Evolutionary conservation across 2,888 invertebrate genomes (phyloP).

Genomic region (Xylocampa areola): DNA sequence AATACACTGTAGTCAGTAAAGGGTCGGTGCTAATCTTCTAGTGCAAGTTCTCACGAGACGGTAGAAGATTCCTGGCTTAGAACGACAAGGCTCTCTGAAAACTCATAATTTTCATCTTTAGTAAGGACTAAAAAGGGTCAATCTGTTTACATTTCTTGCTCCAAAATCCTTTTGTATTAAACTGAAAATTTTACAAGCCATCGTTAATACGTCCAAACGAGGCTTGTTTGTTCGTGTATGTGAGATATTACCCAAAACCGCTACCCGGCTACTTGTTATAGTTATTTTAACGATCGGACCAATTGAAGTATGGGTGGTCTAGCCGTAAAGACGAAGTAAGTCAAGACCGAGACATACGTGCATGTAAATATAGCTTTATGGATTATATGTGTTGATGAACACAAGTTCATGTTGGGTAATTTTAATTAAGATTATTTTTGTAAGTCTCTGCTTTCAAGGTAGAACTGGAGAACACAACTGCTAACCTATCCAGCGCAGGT

Average conservation of each 20-base stretch:
- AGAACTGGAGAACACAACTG: too few relatives aligned
- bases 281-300: slow-evolving; percentile 72
- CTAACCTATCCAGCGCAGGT: too few relatives aligned
- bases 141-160: background rate
- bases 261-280: slow-evolving; percentile 59
- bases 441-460: too few relatives aligned
- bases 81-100: too few relatives aligned
- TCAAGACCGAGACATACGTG: slow-evolving; percentile 67
- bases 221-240: slow-evolving; percentile 48
- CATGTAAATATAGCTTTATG: slow-evolving; percentile 74
- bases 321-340: slow-evolving; percentile 66
- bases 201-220: slow-evolving; percentile 42
- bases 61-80: too few relatives aligned
- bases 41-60: too few relatives aligned
- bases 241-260: slow-evolving; percentile 64
- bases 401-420: slow-evolving; percentile 35
- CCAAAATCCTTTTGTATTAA: background rate
- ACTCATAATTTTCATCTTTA: too few relatives aligned
- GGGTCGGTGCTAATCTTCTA: too few relatives aligned
- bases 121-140: too few relatives aligned
- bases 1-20: too few relatives aligned
- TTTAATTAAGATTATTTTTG: slow-evolving; percentile 25
- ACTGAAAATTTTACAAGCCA: slow-evolving; percentile 50
- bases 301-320: slow-evolving; percentile 82
- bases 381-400: slow-evolving; percentile 35